Conservation (phyloP, 2,113 vertebrate species). For the Halcyon malimbica region DNA sequence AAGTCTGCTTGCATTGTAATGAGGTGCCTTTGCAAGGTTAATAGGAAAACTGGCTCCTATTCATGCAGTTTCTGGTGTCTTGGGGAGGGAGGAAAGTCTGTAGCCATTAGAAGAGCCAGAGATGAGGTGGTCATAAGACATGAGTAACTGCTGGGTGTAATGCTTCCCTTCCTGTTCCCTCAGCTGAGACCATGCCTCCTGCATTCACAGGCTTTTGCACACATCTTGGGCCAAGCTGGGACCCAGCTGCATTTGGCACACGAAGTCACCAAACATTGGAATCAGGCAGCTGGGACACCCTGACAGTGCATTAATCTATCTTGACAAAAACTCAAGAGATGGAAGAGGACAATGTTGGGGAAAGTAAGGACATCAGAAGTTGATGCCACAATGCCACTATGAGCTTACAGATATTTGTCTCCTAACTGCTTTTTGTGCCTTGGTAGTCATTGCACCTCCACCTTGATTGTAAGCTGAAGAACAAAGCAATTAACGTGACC, state of each 20-base stretch:
- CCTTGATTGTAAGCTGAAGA: too few species aligned
- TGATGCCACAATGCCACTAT: not conserved
- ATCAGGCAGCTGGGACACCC: not conserved
- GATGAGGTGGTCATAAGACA: not conserved
- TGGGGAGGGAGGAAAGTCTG: fast-evolving
- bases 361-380: not conserved
- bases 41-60: not conserved
- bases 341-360: not conserved
- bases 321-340: not conserved
- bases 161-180: not conserved
- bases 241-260: not conserved
- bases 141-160: fast-evolving
- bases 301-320: not conserved
- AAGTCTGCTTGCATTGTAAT: fast-evolving
- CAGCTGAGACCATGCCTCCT: not conserved
- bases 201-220: not conserved
- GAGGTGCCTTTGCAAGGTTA: not conserved
- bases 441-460: not conserved
- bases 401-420: not conserved
- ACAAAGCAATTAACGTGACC: not conserved
- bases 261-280: fast-evolving
- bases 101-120: not conserved
- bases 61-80: not conserved
- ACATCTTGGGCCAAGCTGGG: fast-evolving
- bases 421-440: not conserved